These are phyloP conservation scores for Paguma larvata DNA, from an alignment of 2,797 vertebrate genomes.

Conservation along the genomic window DNA sequence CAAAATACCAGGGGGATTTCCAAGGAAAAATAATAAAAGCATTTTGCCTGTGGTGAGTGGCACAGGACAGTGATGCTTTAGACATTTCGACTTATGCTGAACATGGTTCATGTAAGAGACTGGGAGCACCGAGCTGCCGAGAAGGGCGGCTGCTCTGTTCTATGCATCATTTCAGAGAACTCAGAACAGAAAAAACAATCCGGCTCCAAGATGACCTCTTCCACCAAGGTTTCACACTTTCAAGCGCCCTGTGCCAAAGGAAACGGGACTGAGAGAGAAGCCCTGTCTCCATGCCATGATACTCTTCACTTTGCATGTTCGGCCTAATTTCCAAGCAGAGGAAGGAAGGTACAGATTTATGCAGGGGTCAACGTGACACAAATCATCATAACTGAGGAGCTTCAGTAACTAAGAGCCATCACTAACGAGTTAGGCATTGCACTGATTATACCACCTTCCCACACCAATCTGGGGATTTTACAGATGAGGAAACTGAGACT, in stretches of 20 bases:
- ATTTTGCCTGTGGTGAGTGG: neutral
- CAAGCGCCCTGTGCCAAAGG: neutral
- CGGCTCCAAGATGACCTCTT: neutral
- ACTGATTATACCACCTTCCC: neutral
- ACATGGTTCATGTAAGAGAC: neutral
- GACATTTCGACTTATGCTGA: neutral
- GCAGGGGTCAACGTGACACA: neutral
- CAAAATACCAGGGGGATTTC: conserved; percentile 1
- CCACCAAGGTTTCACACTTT: neutral
- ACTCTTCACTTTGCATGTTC: neutral
- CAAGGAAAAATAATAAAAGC: conserved; percentile 19
- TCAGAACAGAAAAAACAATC: neutral
- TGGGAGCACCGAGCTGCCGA: neutral
- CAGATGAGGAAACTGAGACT: neutral
- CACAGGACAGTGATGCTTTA: neutral
- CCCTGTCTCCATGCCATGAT: neutral
- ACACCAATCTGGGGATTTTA: neutral
- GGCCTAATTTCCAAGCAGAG: neutral
- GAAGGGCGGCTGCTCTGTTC: neutral
- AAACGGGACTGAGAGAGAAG: neutral
- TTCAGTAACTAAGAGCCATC: neutral
- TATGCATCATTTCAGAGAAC: neutral
- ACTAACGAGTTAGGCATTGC: neutral
- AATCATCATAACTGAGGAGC: neutral
- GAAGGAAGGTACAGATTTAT: neutral